phyloP scores from a whole-genome alignment of 2,113 vertebrate genomes.

The Rafetus swinhoei region DNA sequence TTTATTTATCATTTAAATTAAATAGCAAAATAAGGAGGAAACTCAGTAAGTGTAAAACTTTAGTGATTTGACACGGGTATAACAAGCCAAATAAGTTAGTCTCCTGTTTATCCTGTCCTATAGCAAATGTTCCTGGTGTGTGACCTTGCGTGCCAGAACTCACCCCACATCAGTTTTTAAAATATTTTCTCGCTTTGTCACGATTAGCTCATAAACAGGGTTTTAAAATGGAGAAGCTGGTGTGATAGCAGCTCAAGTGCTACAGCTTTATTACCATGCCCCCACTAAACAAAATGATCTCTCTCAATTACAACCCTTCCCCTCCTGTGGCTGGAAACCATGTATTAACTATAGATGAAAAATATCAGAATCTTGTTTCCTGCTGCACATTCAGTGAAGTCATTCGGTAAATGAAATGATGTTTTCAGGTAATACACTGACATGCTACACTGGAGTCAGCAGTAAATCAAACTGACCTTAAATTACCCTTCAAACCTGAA shows the following conservation, averaged over 20 bases:
- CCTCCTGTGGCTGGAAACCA: not conserved
- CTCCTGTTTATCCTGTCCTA: not conserved
- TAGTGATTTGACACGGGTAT: not conserved
- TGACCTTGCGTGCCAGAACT: not conserved
- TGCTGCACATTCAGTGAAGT: slow-evolving; percentile 29
- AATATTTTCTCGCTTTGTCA: not conserved
- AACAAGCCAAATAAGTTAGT: not conserved
- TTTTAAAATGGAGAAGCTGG: not conserved
- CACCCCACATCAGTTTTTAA: not conserved
- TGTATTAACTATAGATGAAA: slow-evolving; percentile 57
- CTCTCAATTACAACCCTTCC: slow-evolving; percentile 7
- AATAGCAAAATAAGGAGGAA: not conserved
- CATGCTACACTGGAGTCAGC: slow-evolving; percentile 28
- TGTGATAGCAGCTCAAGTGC: not conserved
- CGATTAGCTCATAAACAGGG: not conserved
- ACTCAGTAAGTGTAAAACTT: not conserved
- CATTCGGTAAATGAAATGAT: slow-evolving; percentile 10
- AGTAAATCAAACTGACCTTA: slow-evolving; percentile 54
- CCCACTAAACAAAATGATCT: not conserved
- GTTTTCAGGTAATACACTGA: not conserved
- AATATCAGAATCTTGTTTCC: slow-evolving; percentile 41
- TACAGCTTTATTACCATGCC: not conserved
- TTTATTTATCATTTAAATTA: not conserved
- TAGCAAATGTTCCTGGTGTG: not conserved
- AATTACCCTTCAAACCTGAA: slow-evolving; percentile 34